A percentile compares a stretch with the other conserved stretches of the same genome.
phyloP scores from a whole-genome alignment of 2,113 vertebrate species.

The Channa argus region DNA sequence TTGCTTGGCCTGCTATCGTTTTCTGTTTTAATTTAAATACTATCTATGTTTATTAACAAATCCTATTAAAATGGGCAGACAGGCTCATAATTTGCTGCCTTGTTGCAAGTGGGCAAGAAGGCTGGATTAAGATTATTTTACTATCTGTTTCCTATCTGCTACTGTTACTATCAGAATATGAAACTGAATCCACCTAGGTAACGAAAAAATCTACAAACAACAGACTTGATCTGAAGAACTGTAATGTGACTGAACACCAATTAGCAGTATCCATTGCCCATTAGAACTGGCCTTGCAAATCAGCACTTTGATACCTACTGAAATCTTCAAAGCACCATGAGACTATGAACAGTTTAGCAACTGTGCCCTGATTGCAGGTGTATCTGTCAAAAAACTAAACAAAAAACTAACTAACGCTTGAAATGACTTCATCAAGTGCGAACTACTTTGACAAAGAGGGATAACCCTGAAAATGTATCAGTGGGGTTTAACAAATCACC shows the following conservation, averaged over 20 bases:
- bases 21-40: not conserved
- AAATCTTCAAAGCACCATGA: slow-evolving; percentile 12
- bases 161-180: not conserved
- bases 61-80: not conserved
- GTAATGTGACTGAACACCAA: not conserved
- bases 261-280: slow-evolving; percentile 14
- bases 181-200: slow-evolving; percentile 1
- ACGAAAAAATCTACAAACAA: not conserved
- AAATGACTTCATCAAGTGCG: slow-evolving; percentile 20
- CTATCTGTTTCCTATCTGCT: too few relatives aligned
- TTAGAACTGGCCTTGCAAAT: slow-evolving; percentile 10
- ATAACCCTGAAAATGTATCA: not conserved
- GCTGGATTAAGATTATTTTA: not conserved
- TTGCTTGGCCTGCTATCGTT: not conserved
- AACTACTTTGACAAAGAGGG: not conserved
- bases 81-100: not conserved
- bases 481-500: not conserved
- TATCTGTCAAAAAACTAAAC: slow-evolving; percentile 9
- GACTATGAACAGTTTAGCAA: slow-evolving; percentile 8
- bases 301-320: slow-evolving; percentile 8
- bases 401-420: not conserved
- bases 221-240: not conserved
- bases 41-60: not conserved
- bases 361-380: slow-evolving; percentile 11
- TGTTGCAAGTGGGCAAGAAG: not conserved